Base-by-base conservation (phyloP, 1,140 invertebrate genomes). In the Tribolium madens region DNA sequence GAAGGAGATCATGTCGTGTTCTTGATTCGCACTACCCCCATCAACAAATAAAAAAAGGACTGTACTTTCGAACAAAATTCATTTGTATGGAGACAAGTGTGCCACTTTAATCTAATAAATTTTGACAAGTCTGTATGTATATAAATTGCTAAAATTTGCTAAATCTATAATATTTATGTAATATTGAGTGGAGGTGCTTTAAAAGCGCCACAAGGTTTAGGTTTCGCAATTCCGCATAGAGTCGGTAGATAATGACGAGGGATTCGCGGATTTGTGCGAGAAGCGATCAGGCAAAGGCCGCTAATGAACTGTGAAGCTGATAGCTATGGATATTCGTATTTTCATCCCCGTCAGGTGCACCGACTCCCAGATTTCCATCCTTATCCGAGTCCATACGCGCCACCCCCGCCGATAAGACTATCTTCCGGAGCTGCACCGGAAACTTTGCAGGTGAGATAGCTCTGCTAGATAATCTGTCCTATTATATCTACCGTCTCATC, bases 231-330 rank as follows among this genome's bases (percentile, higher is more conserved):
- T 64, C 57, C 57, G 57, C 26, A 64, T 64, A 64, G 57, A 64
- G 57, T 64, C 21, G 52, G 48, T 52, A 74, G 72, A 74, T 74
- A 74, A 68, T 60, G 42, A 75, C 74, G 31, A 60, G 26, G 74
- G 74, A 64, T 64, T 64, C 57, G 57, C 57, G 57, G 74, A 75
- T 75, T 75, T 75, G 57, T 75, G 74, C 74, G 57, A 68, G 57
- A 75, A 50, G 57, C 60, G 74, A 75, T 75, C 74, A 75, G 46
- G 57, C 47, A 33, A 50, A 60, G 57, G 74, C 42, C 57, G 57
- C 46, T 75, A 75, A 75, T 75, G 60, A 69, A 75, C 74, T 69
- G 74, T 68, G 42, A 69, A 75, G 48, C 74, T 60, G 74, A 75
- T 75, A 75, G 57, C 57, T 68, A 64, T 64, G 60, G 46, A 75